Evolutionary conservation across 2,113 vertebrate genomes (phyloP).

Genomic region (Rostratula benghalensis): DNA sequence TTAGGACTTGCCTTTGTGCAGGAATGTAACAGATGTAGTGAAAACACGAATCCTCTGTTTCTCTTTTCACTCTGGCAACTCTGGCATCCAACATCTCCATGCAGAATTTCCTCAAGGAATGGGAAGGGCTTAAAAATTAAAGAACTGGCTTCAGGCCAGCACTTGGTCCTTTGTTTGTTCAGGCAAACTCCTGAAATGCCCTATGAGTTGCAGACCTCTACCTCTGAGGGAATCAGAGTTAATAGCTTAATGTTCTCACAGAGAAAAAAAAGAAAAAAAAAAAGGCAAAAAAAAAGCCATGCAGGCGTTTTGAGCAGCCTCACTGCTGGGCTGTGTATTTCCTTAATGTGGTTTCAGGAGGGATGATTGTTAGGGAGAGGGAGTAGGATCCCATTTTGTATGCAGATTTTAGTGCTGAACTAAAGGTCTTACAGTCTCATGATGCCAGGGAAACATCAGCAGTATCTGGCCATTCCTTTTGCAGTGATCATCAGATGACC

Average conservation of each 20-base stretch:
- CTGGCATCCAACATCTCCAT: neutral
- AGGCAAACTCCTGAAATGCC: constrained; percentile 7
- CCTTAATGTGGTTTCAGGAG: neutral
- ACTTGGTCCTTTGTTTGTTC: neutral
- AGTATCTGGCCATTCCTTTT: neutral
- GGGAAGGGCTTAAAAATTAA: neutral
- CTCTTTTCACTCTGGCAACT: neutral
- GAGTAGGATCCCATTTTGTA: constrained; percentile 28
- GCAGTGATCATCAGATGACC: constrained; percentile 7
- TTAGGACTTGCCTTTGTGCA: neutral
- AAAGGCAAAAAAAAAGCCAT: neutral
- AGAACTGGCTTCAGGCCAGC: constrained; percentile 13
- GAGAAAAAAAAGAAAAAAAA: neutral
- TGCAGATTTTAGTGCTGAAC: constrained; percentile 12
- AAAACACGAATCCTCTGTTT: neutral
- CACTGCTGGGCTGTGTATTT: neutral
- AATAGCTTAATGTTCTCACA: constrained; percentile 36
- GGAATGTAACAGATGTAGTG: neutral
- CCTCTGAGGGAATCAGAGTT: constrained; percentile 1
- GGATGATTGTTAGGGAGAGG: constrained; percentile 39
- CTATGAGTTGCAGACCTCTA: neutral
- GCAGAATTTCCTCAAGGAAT: constrained; percentile 12
- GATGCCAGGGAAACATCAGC: neutral
- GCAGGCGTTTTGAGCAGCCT: constrained; percentile 28
- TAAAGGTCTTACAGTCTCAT: neutral